Base-by-base conservation (phyloP, 2,888 invertebrate genomes). In the Steinernema scapterisci region DNA sequence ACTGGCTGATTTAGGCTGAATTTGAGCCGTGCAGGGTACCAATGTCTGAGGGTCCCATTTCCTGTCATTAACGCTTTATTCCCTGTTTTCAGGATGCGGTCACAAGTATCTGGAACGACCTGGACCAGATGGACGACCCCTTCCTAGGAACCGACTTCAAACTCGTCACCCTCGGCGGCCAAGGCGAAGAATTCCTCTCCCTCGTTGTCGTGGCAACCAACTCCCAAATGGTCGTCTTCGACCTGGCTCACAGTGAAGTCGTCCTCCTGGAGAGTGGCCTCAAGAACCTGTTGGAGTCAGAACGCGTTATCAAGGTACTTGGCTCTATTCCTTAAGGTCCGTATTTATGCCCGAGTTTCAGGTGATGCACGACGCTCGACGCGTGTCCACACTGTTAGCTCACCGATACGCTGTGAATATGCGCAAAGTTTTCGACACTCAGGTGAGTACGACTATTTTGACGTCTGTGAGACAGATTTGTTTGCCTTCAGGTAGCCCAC, bases 131-230 rank as follows among this genome's bases (percentile, higher is more conserved):
- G 76, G 79, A 79, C 16, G 79, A 78, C 63, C 81, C 83, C n/a
- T 83, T 88, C 7, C 91, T 95, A 25, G 93, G 94, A 0, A 92
- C 95, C 85, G 95, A 95, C 88, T 94, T 94, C 84, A 95, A 96
- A 89, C 95, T 95, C 19, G 93, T 95, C 73, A 95, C 95, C 89
- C 90, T 95, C 77, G 95, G 95, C 25, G 79, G 79, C 7, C 25
- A 27, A 23, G 90, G 92, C 0, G 94, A 94, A 72, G 95, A 95
- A 88, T 93, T 93, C 83, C 90, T 95, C 77, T 95, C 95, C 1
- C 89, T 95, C 71, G 91, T 95, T 87, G 88, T 89, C 75, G 81
- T 90, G 52, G 94, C 93, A 16, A 93, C 94, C 0, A 91, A 92
- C 86, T 91, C 91, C 73, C 93, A 92, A 63, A 81, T 86, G 71